Evolutionary conservation across 2,888 invertebrate genomes (phyloP).

Genomic region (Panorpa germanica): DNA sequence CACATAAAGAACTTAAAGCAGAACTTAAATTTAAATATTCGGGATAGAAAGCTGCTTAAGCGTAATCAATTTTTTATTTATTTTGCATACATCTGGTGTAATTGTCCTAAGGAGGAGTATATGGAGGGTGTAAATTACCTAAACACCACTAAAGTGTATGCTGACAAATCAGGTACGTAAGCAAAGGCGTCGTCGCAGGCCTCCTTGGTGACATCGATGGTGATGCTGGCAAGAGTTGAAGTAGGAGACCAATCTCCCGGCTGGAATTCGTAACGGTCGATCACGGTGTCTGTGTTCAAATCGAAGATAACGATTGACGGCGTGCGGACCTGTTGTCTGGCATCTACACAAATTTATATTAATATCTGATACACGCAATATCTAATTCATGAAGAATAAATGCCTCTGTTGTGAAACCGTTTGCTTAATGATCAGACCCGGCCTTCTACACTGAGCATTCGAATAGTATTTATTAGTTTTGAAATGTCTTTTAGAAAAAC

Average conservation of each 20-base stretch:
- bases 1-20: too few relatives aligned
- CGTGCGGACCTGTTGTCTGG: constrained; percentile 28
- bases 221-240: constrained; percentile 42
- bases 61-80: too few relatives aligned
- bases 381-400: too few relatives aligned
- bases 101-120: constrained; percentile 17
- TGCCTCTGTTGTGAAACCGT: too few relatives aligned
- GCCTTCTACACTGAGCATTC: too few relatives aligned
- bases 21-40: too few relatives aligned
- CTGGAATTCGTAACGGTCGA: constrained; percentile 35
- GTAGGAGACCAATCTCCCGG: constrained; percentile 22
- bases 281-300: constrained; percentile 36
- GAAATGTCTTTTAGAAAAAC: too few relatives aligned
- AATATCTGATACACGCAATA: too few relatives aligned
- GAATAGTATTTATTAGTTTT: too few relatives aligned
- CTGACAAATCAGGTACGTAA: constrained; percentile 48
- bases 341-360: constrained; percentile 22
- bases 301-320: constrained; percentile 48
- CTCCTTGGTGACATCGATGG: constrained; percentile 37
- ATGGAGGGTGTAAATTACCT: not conserved
- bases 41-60: too few relatives aligned
- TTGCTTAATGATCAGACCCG: too few relatives aligned
- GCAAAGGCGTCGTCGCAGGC: constrained; percentile 45
- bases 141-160: constrained; percentile 31
- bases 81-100: constrained; percentile 23